Percentiles rank a stretch among this genome's conserved stretches.
These are phyloP conservation scores for Acronicta alni DNA, from an alignment of 2,888 invertebrate species.

Conservation along the genomic window DNA sequence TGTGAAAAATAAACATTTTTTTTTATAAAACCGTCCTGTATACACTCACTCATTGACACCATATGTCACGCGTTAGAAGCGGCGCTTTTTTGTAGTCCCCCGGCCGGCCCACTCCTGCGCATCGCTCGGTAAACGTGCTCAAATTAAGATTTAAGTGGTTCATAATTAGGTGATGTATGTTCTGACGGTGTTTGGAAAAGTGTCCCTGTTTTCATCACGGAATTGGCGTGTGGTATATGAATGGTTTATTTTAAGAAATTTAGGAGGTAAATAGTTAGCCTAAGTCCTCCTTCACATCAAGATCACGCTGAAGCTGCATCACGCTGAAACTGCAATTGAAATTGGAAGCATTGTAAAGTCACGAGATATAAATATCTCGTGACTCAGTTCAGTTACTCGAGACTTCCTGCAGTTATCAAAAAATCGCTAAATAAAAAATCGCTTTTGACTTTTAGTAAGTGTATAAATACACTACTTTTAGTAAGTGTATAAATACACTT, in stretches of 20 bases:
- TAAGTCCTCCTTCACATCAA: no score
- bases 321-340: no score
- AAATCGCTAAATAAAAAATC: no score
- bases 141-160: conserved; percentile 47
- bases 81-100: conserved; percentile 72
- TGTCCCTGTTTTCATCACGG: conserved; percentile 24
- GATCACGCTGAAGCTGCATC: no score
- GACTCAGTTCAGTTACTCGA: no score
- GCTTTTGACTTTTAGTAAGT: no score
- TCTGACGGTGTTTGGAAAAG: conserved; percentile 33
- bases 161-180: conserved; percentile 49
- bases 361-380: no score
- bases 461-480: no score
- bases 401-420: no score
- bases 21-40: conserved; percentile 61
- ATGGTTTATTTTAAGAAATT: background rate
- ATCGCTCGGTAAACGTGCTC: conserved; percentile 40
- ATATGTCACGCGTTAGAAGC: conserved; percentile 75
- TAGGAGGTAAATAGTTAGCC: no score
- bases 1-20: conserved; percentile 47
- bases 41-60: conserved; percentile 65
- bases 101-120: conserved; percentile 63
- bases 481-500: no score
- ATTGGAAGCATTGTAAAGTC: no score
- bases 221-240: background rate